Evolutionary conservation across 2,888 invertebrate genomes (phyloP), one percentile per base, ranked within the genome.

Genomic region (Ischnus inquisitorius): DNA sequence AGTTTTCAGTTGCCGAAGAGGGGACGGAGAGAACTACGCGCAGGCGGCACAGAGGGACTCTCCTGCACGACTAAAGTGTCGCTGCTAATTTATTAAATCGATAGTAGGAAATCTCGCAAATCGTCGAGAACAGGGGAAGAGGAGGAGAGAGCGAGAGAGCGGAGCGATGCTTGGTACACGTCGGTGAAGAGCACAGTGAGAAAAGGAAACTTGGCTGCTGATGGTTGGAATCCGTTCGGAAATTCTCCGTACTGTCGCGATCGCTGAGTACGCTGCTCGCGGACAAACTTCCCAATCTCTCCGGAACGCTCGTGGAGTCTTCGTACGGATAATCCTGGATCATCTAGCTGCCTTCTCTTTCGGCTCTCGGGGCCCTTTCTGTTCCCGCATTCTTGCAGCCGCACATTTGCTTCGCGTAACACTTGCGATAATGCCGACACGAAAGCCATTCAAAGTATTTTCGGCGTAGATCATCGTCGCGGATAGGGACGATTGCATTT

Each of bases 241-340:
- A 82, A 78, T 82, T 57, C 65, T 60, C 62, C 77, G 67, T 68
- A 57, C 43, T 46, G 41, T 78, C 39, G 62, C 74, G 62, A 48
- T 64, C 74, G 74, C 14, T 57, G 28, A 62, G 71, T 72, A 34
- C 51, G 41, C 16, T 12, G 67, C 54, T 71, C 80, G 76, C 82
- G 80, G 85, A 82, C 85, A 89, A 90, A 88, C 87, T 89, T 88
- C 84, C 84, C 83, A 83, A 83, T 86, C 79, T 83, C 79, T 85
- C 85, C 86, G 77, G 82, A 71, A 71, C 65, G 71, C 62, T 78
- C 60, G 60, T 34, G 74, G 78, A 84, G 86, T 85, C 86, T 85
- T 80, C 85, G 85, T 67, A 4, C 79, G 82, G 88, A 88, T 90
- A 89, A 90, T 90, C 89, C 87, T 12, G 84, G 89, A 88, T 89